Evolutionary conservation across 2,113 vertebrate species (phyloP).

Genomic region (Pseudorasbora parva): DNA sequence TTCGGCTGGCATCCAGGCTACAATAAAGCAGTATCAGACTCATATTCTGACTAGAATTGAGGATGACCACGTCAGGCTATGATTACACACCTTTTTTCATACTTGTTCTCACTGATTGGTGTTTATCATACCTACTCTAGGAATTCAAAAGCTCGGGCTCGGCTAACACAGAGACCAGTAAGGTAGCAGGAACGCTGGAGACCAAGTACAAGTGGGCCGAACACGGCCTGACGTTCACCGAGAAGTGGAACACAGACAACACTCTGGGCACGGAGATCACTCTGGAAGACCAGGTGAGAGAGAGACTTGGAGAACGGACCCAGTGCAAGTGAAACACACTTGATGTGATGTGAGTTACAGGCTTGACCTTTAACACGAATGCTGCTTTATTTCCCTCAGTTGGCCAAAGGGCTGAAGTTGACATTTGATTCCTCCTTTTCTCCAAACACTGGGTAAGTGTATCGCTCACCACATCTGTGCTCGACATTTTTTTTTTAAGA

Average conservation of each 20-base stretch:
- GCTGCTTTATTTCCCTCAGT: constrained; percentile 72
- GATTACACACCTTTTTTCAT: too few relatives aligned
- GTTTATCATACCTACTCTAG: constrained; percentile 65
- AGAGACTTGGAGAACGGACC: constrained; percentile 45
- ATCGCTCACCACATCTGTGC: background rate
- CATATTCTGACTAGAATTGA: too few relatives aligned
- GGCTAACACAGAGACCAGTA: constrained; percentile 93
- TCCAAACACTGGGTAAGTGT: constrained; percentile 93
- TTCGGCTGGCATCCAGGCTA: too few relatives aligned
- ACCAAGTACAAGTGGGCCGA: constrained; percentile 96
- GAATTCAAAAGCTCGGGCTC: constrained; percentile 96
- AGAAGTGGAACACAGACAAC: constrained; percentile 99
- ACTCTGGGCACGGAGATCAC: constrained; percentile 94
- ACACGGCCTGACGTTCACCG: constrained; percentile 92
- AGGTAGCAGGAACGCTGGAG: constrained; percentile 93
- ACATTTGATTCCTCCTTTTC: constrained; percentile 97
- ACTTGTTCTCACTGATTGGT: background rate
- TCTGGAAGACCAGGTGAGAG: constrained; percentile 86
- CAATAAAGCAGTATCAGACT: too few relatives aligned
- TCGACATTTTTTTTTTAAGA: too few relatives aligned
- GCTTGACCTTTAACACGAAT: background rate
- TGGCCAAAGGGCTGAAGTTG: constrained; percentile 91
- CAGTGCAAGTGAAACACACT: too few relatives aligned
- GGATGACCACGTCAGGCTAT: too few relatives aligned
- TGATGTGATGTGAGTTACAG: too few relatives aligned